Conservation (phyloP, 2,113 vertebrate species). For the Ammospiza nelsoni region DNA sequence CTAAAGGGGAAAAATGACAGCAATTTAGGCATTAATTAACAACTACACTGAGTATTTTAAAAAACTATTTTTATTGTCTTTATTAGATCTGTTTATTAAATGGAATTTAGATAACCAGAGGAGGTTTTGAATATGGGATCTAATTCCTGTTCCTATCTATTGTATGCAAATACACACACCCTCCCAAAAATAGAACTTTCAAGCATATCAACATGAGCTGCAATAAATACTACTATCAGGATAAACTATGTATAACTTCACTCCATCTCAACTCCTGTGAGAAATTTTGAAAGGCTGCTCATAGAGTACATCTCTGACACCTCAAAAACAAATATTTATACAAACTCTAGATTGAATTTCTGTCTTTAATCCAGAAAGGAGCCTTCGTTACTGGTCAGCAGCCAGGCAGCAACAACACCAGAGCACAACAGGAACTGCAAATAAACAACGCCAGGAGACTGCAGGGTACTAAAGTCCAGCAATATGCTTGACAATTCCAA, state of each 20-base stretch:
- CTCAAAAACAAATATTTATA: neutral
- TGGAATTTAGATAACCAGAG: neutral
- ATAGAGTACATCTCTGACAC: neutral
- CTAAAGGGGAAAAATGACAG: rapidly evolving
- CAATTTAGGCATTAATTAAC: neutral
- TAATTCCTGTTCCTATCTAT: neutral
- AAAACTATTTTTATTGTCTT: neutral
- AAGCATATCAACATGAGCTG: neutral
- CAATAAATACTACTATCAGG: neutral
- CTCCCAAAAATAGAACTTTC: neutral
- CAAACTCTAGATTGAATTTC: neutral
- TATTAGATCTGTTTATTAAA: neutral
- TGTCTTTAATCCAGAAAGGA: neutral
- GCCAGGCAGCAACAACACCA: neutral
- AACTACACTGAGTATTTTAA: neutral
- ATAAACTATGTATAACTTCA: neutral
- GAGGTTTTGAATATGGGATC: neutral
- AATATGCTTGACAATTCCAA: neutral
- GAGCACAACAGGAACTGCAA: neutral
- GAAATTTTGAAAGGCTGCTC: neutral
- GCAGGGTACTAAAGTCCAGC: neutral
- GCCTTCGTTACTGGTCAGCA: neutral
- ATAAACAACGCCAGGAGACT: neutral
- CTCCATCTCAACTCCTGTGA: neutral
- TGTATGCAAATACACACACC: neutral